These are phyloP conservation scores for Nemurella pictetii DNA, from an alignment of 2,888 invertebrate species.

Conservation along the genomic window DNA sequence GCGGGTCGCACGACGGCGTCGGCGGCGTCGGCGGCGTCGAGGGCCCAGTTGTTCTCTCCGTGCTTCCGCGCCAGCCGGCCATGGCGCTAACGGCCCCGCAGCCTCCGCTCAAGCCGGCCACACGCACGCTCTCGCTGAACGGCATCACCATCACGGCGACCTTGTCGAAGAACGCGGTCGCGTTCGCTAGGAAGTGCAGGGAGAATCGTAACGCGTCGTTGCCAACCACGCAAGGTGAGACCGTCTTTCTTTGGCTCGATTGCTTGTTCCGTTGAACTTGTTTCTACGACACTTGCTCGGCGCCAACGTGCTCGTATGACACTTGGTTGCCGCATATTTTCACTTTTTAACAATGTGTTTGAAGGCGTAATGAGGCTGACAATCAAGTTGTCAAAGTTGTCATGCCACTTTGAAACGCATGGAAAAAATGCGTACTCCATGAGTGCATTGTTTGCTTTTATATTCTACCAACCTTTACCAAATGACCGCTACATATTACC, in stretches of 20 bases:
- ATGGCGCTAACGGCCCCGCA: constrained; percentile 36
- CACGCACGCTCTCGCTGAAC: constrained; percentile 35
- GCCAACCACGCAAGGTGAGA: constrained; percentile 32
- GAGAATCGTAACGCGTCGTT: constrained; percentile 6
- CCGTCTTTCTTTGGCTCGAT: not conserved
- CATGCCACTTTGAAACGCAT: too few relatives aligned
- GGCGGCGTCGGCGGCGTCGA: constrained; percentile 11
- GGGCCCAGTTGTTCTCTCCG: not conserved
- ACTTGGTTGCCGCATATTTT: too few relatives aligned
- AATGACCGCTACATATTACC: too few relatives aligned
- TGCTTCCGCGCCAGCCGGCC: not conserved
- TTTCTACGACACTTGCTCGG: too few relatives aligned
- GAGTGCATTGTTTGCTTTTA: too few relatives aligned
- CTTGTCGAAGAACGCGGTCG: constrained; percentile 31
- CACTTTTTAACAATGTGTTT: too few relatives aligned
- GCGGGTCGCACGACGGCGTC: not conserved
- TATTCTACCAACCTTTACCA: too few relatives aligned
- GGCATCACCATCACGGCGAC: constrained; percentile 38
- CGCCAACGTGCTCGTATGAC: too few relatives aligned
- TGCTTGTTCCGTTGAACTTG: too few relatives aligned
- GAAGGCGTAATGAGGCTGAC: too few relatives aligned
- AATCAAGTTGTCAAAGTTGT: too few relatives aligned
- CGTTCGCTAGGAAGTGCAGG: constrained; percentile 31
- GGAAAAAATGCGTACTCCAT: too few relatives aligned
- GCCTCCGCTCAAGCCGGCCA: constrained; percentile 26